phyloP scores from a whole-genome alignment of 2,888 invertebrate genomes.

The Sarcophaga carnaria region DNA sequence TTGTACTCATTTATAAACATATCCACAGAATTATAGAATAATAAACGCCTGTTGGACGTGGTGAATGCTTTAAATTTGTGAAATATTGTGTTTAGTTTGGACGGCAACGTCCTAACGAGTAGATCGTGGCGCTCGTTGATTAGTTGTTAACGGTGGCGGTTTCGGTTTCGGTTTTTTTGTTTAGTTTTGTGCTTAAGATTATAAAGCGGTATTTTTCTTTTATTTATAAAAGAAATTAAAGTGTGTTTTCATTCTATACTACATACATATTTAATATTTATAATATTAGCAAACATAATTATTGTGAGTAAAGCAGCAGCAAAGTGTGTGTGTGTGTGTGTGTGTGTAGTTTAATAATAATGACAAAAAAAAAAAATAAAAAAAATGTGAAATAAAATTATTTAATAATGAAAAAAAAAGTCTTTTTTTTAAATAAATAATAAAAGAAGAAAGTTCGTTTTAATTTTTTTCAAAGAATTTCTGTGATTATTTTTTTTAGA shows the following conservation, averaged over 20 bases:
- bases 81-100: conserved; percentile 69
- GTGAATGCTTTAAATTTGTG: conserved; percentile 27
- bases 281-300: conserved; percentile 8
- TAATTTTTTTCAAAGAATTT: not conserved
- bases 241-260: conserved; percentile 13
- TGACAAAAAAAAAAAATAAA: conserved; percentile 38
- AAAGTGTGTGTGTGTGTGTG: conserved; percentile 14
- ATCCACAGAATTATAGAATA: conserved; percentile 1
- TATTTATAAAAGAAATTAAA: not conserved
- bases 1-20: conserved; percentile 18
- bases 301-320: not conserved
- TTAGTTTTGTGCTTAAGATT: not conserved
- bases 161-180: not conserved
- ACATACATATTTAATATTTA: conserved; percentile 46
- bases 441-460: not conserved
- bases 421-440: conserved; percentile 16
- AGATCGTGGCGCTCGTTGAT: conserved; percentile 64
- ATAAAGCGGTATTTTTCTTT: not conserved
- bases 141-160: not conserved
- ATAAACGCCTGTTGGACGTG: conserved; percentile 69
- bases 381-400: conserved; percentile 14
- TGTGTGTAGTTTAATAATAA: conserved; percentile 28
- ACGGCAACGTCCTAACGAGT: conserved; percentile 73
- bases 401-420: conserved; percentile 29
- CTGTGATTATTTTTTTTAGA: not conserved